phyloP scores from a whole-genome alignment of 2,888 invertebrate species.

The Seira ritae region DNA sequence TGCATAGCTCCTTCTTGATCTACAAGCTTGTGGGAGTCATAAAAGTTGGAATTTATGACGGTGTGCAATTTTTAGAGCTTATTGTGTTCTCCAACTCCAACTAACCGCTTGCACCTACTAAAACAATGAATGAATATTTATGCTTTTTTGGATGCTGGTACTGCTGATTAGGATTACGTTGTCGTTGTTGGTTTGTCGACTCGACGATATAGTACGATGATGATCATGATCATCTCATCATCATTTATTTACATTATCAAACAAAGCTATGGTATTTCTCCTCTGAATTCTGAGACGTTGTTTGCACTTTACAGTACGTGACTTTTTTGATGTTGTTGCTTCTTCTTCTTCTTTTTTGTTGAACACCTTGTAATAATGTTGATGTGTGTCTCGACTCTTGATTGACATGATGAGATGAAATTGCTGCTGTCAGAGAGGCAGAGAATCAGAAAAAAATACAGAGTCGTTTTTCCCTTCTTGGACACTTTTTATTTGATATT shows the following conservation, averaged over 20 bases:
- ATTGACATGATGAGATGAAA: constrained; percentile 11
- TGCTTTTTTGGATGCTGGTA: no score
- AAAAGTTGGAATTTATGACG: no score
- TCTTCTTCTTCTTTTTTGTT: neutral
- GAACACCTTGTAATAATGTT: constrained; percentile 11
- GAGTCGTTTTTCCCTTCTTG: neutral
- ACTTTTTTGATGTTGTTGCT: neutral
- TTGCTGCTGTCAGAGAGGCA: constrained; percentile 5
- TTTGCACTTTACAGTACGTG: neutral
- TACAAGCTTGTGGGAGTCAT: no score
- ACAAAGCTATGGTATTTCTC: neutral
- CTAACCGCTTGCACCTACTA: no score
- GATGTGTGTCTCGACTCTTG: neutral
- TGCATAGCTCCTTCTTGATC: no score
- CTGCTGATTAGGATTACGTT: no score
- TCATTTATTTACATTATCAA: constrained; percentile 18
- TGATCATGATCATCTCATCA: neutral
- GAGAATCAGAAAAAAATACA: neutral
- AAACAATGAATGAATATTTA: neutral
- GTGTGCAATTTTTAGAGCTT: no score
- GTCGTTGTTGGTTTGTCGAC: no score
- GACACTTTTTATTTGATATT: neutral
- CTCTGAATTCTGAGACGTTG: no score
- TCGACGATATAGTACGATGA: no score
- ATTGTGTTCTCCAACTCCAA: no score